Percentiles rank a stretch among this genome's conserved stretches.
These are phyloP conservation scores for Halcyon smyrnensis DNA, from an alignment of 2,797 vertebrate genomes.

Conservation along the genomic window DNA sequence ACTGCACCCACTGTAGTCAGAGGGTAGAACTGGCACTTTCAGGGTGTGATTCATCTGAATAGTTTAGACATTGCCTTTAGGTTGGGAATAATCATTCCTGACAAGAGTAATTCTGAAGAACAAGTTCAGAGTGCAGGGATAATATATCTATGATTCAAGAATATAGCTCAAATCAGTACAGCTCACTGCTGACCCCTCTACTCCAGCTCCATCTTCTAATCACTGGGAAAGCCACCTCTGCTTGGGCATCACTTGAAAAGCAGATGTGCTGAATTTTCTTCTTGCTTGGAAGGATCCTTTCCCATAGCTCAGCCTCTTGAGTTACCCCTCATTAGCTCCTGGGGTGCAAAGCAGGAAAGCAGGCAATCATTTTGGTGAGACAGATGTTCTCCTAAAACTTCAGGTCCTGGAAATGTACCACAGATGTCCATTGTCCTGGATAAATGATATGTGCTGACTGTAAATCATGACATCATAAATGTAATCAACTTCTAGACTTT, in stretches of 20 bases:
- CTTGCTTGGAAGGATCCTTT: not conserved
- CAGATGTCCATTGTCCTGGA: not conserved
- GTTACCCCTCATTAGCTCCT: not conserved
- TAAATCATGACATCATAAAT: not conserved
- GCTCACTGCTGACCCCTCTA: not conserved
- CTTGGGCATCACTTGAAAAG: not conserved
- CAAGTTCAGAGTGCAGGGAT: rapidly evolving
- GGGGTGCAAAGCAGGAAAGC: not conserved
- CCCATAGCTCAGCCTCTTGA: not conserved
- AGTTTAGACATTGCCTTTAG: not conserved
- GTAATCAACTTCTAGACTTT: not conserved
- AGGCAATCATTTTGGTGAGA: not conserved
- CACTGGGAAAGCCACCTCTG: not conserved
- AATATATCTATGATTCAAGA: not conserved
- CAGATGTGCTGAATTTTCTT: not conserved
- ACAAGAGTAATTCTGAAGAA: not conserved
- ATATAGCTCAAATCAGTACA: not conserved
- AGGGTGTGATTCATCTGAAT: not conserved
- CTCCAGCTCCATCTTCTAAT: not conserved
- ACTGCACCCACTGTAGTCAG: not conserved
- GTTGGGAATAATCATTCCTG: not conserved
- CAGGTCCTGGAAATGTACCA: not conserved
- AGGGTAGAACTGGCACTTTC: not conserved
- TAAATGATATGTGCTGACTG: not conserved
- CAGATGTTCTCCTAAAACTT: not conserved